These are phyloP conservation scores for Diadumene lineata DNA, from an alignment of 92 coral and sea anemone species.

Conservation along the genomic window DNA sequence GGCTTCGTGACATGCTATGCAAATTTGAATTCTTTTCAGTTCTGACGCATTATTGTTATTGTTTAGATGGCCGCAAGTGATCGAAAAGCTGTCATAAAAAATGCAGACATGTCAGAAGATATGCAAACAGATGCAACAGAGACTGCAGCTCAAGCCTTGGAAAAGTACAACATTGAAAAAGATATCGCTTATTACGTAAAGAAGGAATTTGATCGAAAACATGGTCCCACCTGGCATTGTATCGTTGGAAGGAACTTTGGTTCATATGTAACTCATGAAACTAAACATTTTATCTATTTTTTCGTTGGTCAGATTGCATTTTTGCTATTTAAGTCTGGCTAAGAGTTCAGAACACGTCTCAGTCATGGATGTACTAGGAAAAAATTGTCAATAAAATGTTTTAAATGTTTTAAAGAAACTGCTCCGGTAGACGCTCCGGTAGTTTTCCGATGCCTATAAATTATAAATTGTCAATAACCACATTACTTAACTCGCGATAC, in stretches of 20 bases:
- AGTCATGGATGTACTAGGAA: too few species aligned
- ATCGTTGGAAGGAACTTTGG: constrained; percentile 97
- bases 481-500: too few species aligned
- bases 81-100: constrained; percentile 88
- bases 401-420: too few species aligned
- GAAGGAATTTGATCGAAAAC: constrained; percentile 97
- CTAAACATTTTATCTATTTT: constrained; percentile 96
- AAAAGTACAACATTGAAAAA: constrained; percentile 94
- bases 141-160: constrained; percentile 89
- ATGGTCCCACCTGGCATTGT: constrained; percentile 99
- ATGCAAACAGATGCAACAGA: constrained; percentile 93
- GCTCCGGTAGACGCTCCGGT: too few species aligned
- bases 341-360: too few species aligned
- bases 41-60: too few species aligned
- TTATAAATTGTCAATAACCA: too few species aligned
- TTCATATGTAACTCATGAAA: constrained; percentile 95
- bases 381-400: too few species aligned
- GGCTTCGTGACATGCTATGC: too few species aligned
- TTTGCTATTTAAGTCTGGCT: too few species aligned
- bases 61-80: constrained; percentile 27
- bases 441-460: too few species aligned
- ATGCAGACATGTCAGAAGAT: constrained; percentile 97
- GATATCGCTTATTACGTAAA: constrained; percentile 91
- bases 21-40: too few species aligned
- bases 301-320: constrained; percentile 96